These are phyloP conservation scores for Notarius lentiginosus DNA, from an alignment of 2,113 vertebrate species.

Conservation along the genomic window DNA sequence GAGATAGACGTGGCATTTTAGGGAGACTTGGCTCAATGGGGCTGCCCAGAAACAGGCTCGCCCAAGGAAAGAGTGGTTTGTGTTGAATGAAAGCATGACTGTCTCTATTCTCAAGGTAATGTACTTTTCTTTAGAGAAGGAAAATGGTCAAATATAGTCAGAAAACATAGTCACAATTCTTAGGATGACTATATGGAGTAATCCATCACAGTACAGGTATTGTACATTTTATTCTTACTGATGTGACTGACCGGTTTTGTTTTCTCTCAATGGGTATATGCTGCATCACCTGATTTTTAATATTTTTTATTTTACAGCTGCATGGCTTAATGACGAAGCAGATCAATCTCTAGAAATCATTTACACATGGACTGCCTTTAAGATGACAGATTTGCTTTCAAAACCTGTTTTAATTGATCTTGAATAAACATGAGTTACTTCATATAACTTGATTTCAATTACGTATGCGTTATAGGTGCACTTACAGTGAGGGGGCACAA, in stretches of 20 bases:
- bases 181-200: constrained; percentile 23
- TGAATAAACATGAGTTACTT: neutral
- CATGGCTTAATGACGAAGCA: constrained; percentile 39
- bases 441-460: neutral
- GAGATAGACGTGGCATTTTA: constrained; percentile 36
- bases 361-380: constrained; percentile 5
- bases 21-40: constrained; percentile 40
- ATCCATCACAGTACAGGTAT: constrained; percentile 50
- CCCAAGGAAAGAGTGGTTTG: constrained; percentile 32
- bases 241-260: constrained; percentile 46
- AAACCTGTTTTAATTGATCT: neutral
- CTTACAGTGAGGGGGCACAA: neutral
- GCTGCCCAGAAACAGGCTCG: constrained; percentile 35
- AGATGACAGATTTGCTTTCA: neutral
- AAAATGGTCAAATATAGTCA: neutral
- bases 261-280: constrained; percentile 46
- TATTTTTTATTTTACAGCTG: constrained; percentile 41
- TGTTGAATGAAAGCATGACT: constrained; percentile 45
- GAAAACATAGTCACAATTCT: neutral
- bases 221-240: constrained; percentile 50
- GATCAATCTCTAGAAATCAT: neutral
- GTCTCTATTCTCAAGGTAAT: constrained; percentile 41
- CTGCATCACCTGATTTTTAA: constrained; percentile 36
- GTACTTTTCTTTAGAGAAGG: constrained; percentile 28
- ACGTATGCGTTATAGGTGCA: neutral